Percentiles rank a stretch among this genome's conserved stretches.
Conservation (phyloP, 2,888 invertebrate species). For the Smittia sp. region DNA sequence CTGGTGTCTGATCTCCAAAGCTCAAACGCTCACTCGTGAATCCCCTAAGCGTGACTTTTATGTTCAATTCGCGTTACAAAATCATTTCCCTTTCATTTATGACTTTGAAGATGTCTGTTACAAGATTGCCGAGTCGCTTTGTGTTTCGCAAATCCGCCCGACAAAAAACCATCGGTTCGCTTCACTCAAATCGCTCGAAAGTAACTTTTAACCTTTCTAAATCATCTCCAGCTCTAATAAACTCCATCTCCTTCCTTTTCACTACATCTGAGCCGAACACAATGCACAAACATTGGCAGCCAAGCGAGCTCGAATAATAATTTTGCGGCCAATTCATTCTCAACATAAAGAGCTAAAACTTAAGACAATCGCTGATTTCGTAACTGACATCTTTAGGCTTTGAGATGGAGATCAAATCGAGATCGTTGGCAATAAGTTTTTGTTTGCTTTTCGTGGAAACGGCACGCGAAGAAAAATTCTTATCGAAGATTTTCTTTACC, state of each 20-base stretch:
- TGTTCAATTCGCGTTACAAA: background rate
- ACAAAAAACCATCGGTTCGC: background rate
- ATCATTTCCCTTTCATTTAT: conserved; percentile 8
- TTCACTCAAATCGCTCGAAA: background rate
- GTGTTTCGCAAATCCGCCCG: background rate
- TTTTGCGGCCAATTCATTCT: background rate
- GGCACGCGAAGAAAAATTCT: background rate
- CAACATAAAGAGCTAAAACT: background rate
- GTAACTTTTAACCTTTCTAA: conserved; percentile 7
- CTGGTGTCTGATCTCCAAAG: too few species aligned
- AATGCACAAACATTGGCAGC: conserved; percentile 9
- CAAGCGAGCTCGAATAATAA: background rate
- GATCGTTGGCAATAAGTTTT: background rate
- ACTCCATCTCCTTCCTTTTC: background rate
- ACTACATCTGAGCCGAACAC: background rate
- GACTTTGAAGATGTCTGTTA: background rate
- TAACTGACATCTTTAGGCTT: background rate
- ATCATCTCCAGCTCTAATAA: background rate
- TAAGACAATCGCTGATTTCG: background rate
- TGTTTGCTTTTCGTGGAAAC: too few species aligned
- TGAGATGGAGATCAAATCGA: background rate
- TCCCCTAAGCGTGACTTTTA: background rate
- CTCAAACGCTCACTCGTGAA: background rate
- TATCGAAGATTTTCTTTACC: background rate
- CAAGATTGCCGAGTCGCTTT: background rate